These are phyloP conservation scores for Anguilla rostrata DNA, from an alignment of 2,113 vertebrate genomes.

Conservation along the genomic window DNA sequence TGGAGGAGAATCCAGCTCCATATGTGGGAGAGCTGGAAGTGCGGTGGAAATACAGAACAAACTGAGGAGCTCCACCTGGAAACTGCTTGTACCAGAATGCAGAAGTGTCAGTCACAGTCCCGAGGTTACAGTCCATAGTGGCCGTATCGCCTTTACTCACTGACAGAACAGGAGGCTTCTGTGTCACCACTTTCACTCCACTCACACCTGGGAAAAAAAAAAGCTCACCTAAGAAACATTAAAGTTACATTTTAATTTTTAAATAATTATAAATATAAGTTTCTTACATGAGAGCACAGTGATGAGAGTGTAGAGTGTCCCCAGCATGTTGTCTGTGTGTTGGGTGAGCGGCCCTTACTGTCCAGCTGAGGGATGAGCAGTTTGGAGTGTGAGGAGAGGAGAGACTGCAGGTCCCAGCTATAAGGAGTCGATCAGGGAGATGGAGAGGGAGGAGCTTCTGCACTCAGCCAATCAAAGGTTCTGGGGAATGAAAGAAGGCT, in stretches of 20 bases:
- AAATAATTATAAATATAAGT: too few species aligned
- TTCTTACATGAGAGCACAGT: conserved; percentile 48
- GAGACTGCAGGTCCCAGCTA: not conserved
- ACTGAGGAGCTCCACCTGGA: too few species aligned
- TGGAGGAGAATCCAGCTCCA: conserved; percentile 51
- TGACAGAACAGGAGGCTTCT: too few species aligned
- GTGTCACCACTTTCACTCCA: too few species aligned
- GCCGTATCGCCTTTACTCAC: too few species aligned
- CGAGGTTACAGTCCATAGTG: not conserved
- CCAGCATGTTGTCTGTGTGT: conserved; percentile 55
- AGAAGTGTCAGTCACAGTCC: too few species aligned
- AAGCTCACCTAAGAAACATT: fast-evolving
- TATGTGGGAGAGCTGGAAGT: not conserved
- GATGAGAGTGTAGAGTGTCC: conserved; percentile 5
- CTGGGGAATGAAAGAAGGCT: too few species aligned
- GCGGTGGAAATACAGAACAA: too few species aligned
- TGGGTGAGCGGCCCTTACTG: conserved; percentile 34
- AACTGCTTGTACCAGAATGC: too few species aligned
- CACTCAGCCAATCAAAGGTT: not conserved
- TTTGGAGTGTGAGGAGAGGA: not conserved
- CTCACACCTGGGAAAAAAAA: too few species aligned
- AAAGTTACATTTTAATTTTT: too few species aligned
- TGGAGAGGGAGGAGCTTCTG: not conserved
- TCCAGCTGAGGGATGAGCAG: conserved; percentile 41
- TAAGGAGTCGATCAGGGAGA: not conserved